These are phyloP conservation scores for Venustaconcha ellipsiformis DNA, from an alignment of 1,140 invertebrate species.

Conservation along the genomic window DNA sequence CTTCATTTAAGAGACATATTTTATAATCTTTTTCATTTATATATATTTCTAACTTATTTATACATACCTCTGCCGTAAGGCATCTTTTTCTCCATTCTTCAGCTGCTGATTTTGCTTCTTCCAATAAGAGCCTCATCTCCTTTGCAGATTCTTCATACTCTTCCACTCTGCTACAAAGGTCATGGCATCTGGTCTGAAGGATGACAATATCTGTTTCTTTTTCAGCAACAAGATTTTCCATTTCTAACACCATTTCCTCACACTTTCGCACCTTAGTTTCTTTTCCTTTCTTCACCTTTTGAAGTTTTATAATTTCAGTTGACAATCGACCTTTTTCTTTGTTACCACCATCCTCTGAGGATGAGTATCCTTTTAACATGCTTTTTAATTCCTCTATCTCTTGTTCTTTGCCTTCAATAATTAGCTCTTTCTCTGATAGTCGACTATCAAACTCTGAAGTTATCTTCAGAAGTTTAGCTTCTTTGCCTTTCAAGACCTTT, in stretches of 20 bases:
- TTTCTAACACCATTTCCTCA: slow-evolving; percentile 22
- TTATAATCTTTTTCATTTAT: slow-evolving; percentile 14
- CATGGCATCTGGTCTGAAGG: slow-evolving; percentile 6
- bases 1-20: slow-evolving; percentile 2
- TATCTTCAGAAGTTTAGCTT: no score
- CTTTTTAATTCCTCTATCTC: no score
- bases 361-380: no score
- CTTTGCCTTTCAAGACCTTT: no score
- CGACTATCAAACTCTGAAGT: no score
- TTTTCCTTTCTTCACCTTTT: slow-evolving; percentile 28
- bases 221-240: slow-evolving; percentile 5
- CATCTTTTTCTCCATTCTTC: no score
- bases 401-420: no score
- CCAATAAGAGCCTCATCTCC: not conserved
- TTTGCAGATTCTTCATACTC: slow-evolving; percentile 24
- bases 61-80: not conserved
- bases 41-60: slow-evolving; percentile 13
- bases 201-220: slow-evolving; percentile 17
- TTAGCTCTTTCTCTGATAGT: no score
- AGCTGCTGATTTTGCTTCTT: not conserved
- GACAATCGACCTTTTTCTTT: slow-evolving; percentile 17
- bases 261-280: slow-evolving; percentile 30
- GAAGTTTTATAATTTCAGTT: slow-evolving; percentile 16
- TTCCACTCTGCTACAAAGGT: slow-evolving; percentile 23
- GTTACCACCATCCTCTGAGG: no score